Percentiles rank a stretch among this genome's conserved stretches.
Evolutionary conservation across 1,140 invertebrate genomes (phyloP).

Genomic region (Drosophila erecta): DNA sequence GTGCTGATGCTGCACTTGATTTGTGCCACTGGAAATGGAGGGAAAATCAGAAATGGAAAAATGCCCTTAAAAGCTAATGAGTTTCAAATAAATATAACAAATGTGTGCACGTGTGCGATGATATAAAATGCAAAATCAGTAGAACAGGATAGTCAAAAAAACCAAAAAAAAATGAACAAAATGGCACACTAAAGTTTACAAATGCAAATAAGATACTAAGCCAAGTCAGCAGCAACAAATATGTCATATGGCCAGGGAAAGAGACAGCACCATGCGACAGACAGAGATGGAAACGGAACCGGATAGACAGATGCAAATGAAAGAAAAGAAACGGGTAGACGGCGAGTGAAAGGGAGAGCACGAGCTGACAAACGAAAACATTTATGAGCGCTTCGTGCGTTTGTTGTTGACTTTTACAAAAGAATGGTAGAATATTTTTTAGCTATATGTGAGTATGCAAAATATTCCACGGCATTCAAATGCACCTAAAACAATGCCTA

Average conservation of each 20-base stretch:
- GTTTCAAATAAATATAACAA: constrained; percentile 72
- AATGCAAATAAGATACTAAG: constrained; percentile 81
- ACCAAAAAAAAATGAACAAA: constrained; percentile 62
- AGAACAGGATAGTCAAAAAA: constrained; percentile 9
- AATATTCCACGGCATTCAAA: constrained; percentile 37
- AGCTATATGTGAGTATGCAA: constrained; percentile 68
- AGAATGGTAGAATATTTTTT: constrained; percentile 81
- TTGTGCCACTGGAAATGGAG: constrained; percentile 32
- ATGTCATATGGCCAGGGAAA: constrained; percentile 60
- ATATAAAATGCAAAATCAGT: constrained; percentile 60
- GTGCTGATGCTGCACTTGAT: constrained; percentile 63
- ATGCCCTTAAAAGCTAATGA: constrained; percentile 62
- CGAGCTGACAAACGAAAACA: constrained; percentile 50
- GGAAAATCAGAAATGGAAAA: constrained; percentile 14
- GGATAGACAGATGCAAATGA: constrained; percentile 41
- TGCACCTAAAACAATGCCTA: constrained; percentile 3
- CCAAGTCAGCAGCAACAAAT: constrained; percentile 79
- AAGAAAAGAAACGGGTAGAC: constrained; percentile 18
- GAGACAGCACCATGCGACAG: constrained; percentile 15
- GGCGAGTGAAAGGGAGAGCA: constrained; percentile 6
- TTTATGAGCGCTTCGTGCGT: constrained; percentile 72
- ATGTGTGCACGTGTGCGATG: constrained; percentile 11
- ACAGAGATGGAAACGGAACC: constrained; percentile 9
- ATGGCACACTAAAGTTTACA: constrained; percentile 78
- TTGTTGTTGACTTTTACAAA: constrained; percentile 78